Evolutionary conservation across 1,140 invertebrate species (phyloP).

Genomic region (Drosophila rufa): DNA sequence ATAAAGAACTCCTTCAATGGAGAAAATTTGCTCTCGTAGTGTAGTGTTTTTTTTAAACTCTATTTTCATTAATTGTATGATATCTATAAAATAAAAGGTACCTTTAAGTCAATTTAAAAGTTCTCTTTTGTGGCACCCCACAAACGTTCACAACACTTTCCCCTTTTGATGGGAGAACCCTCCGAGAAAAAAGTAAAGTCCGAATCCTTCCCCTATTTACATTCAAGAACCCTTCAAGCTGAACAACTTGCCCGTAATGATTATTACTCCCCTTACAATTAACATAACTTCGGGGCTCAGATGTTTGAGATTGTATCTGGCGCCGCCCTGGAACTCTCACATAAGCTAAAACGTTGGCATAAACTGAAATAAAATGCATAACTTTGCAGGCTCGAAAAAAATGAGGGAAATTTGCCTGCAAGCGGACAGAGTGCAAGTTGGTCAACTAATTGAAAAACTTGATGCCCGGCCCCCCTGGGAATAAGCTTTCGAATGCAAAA

Average conservation of each 20-base stretch:
- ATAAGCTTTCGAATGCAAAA: slow-evolving; percentile 27
- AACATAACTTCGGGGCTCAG: slow-evolving; percentile 22
- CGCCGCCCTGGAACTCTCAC: slow-evolving; percentile 1
- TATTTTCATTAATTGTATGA: background rate
- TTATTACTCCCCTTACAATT: slow-evolving; percentile 33
- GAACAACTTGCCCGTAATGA: slow-evolving; percentile 1
- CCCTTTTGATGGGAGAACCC: background rate
- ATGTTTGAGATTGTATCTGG: slow-evolving; percentile 22
- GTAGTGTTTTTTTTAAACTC: background rate
- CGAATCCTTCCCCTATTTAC: slow-evolving; percentile 1
- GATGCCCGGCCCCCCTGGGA: slow-evolving; percentile 16
- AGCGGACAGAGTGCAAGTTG: slow-evolving; percentile 47
- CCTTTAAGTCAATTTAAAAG: background rate
- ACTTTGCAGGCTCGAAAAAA: slow-evolving; percentile 26
- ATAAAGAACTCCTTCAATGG: too few species aligned
- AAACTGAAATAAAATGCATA: slow-evolving; percentile 41
- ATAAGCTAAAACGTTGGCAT: slow-evolving; percentile 14
- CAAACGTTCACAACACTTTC: background rate
- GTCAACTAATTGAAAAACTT: slow-evolving; percentile 73
- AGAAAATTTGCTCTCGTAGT: too few species aligned
- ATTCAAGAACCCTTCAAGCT: slow-evolving; percentile 9
- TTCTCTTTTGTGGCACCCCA: background rate
- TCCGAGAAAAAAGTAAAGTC: background rate
- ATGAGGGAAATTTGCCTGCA: slow-evolving; percentile 31
- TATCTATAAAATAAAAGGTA: too few species aligned